Evolutionary conservation across 37 sponge, comb jelly and placozoan species (phyloP), one percentile per base, ranked within the genome.

Genomic region (Spongilla lacustris): DNA sequence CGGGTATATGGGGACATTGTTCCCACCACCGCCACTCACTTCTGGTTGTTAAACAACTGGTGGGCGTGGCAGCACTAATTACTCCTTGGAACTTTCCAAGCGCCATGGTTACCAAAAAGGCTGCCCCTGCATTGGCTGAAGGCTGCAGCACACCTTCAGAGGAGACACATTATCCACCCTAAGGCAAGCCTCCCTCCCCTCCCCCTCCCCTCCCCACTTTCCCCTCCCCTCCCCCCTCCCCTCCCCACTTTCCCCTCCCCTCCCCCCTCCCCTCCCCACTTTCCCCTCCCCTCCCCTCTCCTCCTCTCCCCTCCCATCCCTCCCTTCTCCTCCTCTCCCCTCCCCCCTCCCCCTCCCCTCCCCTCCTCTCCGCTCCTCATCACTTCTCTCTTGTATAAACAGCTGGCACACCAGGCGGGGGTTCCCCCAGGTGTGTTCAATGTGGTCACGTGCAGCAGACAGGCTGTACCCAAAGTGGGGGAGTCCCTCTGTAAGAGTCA

Each of bases 81-180:
- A 95, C 97, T 12, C 94, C 99, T 13, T 98, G 99, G 99, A 98
- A 98, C 81, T 98, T 98, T 38, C 99, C 99, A 3, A 24, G 89
- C 70, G 93, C 94, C 26, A 92, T 98, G 95, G 69, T 93, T 11
- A 73, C 89, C 9, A 72, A 97, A 32, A 98, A 98, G 71, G 97
- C 92, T 4, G 91, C 78, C 17, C 89, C 99, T 4, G 99, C 97
- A 19, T 76, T 98, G 41, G 99, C 99, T 36, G 99, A 92, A n/a
- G 99, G 99, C 27, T 98, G 99, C 73, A 76, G 92, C 29, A 90
- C 76, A 69, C 99, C 99, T 17, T 94, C 97, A 6, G 99, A 98
- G 67, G 96, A 98, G 75, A 98, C 99, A 0, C n/a, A n/a, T n/a
- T n/a, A n/a, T n/a, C n/a, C n/a, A n/a, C n/a, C n/a, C 97, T 30